A percentile compares a stretch with the other conserved stretches of the same genome.
Conservation (phyloP, 1,140 invertebrate species). For the Caerostris extrusa region DNA sequence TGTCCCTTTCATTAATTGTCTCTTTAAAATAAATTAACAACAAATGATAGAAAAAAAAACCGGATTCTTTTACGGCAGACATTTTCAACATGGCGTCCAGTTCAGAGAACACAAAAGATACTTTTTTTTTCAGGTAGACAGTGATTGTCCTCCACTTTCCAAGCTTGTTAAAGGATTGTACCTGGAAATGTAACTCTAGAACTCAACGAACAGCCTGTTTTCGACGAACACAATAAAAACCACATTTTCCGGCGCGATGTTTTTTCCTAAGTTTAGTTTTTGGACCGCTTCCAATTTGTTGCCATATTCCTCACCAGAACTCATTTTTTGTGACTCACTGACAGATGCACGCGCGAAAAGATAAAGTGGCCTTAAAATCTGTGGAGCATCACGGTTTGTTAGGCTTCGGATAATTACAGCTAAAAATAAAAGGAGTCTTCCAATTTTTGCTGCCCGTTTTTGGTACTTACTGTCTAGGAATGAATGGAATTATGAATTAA, state of each 20-base stretch:
- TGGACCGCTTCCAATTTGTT: background rate
- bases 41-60: background rate
- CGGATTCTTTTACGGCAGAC: background rate
- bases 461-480: too few species aligned
- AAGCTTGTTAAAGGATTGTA: background rate
- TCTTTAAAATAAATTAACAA: background rate
- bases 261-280: constrained; percentile 11
- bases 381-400: background rate
- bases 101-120: background rate
- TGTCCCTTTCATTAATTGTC: background rate
- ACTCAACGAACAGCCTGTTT: background rate
- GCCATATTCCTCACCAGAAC: background rate
- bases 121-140: constrained; percentile 2
- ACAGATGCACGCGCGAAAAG: background rate
- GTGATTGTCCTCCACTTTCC: background rate
- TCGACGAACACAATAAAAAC: background rate
- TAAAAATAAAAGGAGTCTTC: background rate
- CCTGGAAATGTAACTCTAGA: background rate
- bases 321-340: background rate
- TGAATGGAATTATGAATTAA: too few species aligned
- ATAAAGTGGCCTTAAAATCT: background rate
- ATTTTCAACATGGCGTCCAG: background rate
- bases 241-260: constrained; percentile 17
- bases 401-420: background rate
- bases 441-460: background rate